Evolutionary conservation across 2,797 vertebrate species (phyloP).

Genomic region (Petrocephalus schoutedeni): DNA sequence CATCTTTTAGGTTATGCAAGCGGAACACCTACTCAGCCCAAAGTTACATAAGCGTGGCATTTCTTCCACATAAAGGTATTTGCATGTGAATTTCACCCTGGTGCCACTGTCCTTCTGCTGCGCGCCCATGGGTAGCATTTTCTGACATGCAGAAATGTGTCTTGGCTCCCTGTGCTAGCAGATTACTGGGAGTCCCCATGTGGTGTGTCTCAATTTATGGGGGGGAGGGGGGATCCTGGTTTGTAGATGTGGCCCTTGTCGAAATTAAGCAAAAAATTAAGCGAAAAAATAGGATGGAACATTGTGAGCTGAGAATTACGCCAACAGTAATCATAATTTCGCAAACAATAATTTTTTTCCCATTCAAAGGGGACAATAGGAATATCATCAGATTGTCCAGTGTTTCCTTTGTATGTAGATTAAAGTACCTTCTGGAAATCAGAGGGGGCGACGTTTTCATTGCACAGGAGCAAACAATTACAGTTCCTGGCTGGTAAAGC

Average conservation of each 20-base stretch:
- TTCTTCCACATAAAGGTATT: neutral
- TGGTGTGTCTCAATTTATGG: neutral
- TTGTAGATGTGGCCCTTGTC: neutral
- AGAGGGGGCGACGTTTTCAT: neutral
- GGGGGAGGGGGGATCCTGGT: neutral
- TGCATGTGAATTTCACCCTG: neutral
- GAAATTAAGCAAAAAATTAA: neutral
- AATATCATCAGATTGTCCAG: neutral
- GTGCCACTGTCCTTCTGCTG: neutral
- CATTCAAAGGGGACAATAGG: neutral
- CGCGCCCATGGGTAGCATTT: neutral
- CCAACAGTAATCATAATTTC: neutral
- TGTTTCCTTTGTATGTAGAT: neutral
- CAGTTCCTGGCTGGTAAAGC: neutral
- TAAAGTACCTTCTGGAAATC: neutral
- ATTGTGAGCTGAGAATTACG: neutral
- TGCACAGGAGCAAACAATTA: neutral
- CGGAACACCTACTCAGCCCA: conserved; percentile 3
- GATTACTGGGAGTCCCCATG: neutral
- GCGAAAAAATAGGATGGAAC: neutral
- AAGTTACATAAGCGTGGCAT: conserved; percentile 10
- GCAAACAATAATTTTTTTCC: neutral
- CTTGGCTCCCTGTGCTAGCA: neutral
- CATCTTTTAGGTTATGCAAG: conserved; percentile 2
- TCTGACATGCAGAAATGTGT: neutral